Evolutionary conservation across 2,888 invertebrate genomes (phyloP).

Genomic region (Drosophila demipolita): DNA sequence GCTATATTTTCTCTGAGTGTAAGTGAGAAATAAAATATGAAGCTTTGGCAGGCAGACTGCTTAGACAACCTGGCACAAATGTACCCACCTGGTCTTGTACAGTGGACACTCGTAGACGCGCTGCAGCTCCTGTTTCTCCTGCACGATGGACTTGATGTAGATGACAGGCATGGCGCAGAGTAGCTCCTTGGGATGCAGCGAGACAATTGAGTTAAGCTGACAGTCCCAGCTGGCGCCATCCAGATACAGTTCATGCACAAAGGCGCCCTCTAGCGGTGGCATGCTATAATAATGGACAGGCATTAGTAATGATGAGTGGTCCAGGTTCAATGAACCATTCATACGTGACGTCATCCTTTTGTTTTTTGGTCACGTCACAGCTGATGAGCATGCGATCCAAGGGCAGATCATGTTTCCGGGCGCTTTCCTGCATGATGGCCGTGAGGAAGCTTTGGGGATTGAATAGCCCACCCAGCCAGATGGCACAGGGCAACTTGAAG

Average conservation of each 20-base stretch:
- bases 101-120: slow-evolving; percentile 97
- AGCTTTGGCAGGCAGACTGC: neutral
- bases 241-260: slow-evolving; percentile 95
- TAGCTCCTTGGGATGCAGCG: slow-evolving; percentile 94
- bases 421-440: slow-evolving; percentile 99
- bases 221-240: slow-evolving; percentile 98
- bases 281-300: slow-evolving; percentile 85
- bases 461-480: slow-evolving; percentile 98
- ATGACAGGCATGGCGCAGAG: slow-evolving; percentile 96
- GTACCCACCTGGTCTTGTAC: slow-evolving; percentile 92
- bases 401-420: slow-evolving; percentile 97
- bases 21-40: neutral
- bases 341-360: slow-evolving; percentile 92
- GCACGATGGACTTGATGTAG: slow-evolving; percentile 94
- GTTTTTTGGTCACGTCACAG: slow-evolving; percentile 97
- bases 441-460: slow-evolving; percentile 99
- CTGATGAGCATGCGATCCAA: slow-evolving; percentile 98
- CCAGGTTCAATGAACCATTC: neutral
- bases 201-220: slow-evolving; percentile 91
- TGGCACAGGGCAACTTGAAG: slow-evolving; percentile 91
- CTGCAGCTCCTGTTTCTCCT: slow-evolving; percentile 94
- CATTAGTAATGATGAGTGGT: neutral
- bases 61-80: neutral
- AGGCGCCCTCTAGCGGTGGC: slow-evolving; percentile 96
- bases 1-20: neutral